Evolutionary conservation across 2,888 invertebrate species (phyloP).

Genomic region (Pimpla rufipes): DNA sequence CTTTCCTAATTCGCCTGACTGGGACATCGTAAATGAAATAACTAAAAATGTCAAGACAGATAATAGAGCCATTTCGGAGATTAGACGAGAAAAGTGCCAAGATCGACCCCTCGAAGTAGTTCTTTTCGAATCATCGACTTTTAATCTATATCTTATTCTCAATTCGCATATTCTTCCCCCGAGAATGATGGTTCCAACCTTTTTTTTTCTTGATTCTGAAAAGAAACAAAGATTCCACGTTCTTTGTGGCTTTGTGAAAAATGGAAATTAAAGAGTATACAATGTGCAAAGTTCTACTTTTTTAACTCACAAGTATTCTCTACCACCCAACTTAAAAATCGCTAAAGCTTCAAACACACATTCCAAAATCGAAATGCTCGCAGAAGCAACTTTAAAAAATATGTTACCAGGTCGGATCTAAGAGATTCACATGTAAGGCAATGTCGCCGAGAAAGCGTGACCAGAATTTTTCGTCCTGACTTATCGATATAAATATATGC

Average conservation of each 20-base stretch:
- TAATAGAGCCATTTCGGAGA: too few species aligned
- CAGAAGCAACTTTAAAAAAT: constrained; percentile 35
- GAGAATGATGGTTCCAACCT: too few species aligned
- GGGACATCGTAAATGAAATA: too few species aligned
- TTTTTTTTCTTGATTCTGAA: too few species aligned
- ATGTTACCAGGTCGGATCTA: constrained; percentile 13
- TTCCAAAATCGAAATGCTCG: background rate
- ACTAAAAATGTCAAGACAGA: too few species aligned
- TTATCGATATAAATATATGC: constrained; percentile 29
- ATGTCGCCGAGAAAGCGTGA: constrained; percentile 47
- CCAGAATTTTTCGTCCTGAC: constrained; percentile 50
- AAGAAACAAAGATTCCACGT: background rate
- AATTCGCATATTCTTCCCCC: too few species aligned
- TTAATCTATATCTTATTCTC: too few species aligned
- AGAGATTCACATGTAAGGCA: constrained; percentile 37
- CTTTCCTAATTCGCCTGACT: too few species aligned
- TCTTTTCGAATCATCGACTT: too few species aligned
- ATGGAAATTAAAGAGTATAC: background rate
- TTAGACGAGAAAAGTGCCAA: too few species aligned
- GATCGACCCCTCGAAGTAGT: too few species aligned
- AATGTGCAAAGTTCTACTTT: background rate
- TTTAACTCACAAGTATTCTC: background rate
- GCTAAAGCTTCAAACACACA: background rate
- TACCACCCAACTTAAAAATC: too few species aligned
- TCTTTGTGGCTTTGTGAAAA: background rate